Conservation (phyloP, 2,113 vertebrate species). For the Rhodinocichla rosea region DNA sequence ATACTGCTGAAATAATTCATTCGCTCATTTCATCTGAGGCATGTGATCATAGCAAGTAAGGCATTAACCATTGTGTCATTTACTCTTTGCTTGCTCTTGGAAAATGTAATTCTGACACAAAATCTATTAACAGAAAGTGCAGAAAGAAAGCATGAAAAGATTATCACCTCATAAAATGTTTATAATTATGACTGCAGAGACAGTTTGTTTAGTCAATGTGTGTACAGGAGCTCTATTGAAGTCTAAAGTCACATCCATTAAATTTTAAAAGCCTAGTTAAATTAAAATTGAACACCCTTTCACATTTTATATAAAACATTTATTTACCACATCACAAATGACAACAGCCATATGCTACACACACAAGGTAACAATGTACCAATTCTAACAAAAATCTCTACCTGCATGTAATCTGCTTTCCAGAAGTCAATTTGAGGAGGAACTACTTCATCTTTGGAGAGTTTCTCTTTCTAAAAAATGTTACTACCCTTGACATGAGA, state of each 20-base stretch:
- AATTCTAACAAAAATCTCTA: neutral
- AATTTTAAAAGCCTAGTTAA: constrained; percentile 24
- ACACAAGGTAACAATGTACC: neutral
- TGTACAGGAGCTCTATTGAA: neutral
- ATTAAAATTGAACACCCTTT: neutral
- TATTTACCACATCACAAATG: neutral
- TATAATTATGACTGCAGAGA: neutral
- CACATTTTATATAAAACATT: neutral
- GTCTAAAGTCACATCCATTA: neutral
- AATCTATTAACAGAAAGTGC: neutral
- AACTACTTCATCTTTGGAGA: neutral
- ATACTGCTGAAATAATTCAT: neutral
- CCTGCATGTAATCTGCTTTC: neutral
- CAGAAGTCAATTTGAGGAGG: neutral
- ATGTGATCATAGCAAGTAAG: neutral
- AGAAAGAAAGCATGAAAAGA: neutral
- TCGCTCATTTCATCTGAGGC: neutral
- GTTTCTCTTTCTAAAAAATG: neutral
- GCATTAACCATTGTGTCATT: neutral
- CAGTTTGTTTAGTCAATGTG: neutral
- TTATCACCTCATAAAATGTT: constrained; percentile 32
- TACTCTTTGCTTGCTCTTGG: neutral
- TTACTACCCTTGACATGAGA: neutral
- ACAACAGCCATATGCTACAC: neutral
- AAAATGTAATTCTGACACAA: neutral